Evolutionary conservation across 1,140 invertebrate species (phyloP), one percentile per base, ranked within the genome.

Genomic region (Solenopsis fugax): DNA sequence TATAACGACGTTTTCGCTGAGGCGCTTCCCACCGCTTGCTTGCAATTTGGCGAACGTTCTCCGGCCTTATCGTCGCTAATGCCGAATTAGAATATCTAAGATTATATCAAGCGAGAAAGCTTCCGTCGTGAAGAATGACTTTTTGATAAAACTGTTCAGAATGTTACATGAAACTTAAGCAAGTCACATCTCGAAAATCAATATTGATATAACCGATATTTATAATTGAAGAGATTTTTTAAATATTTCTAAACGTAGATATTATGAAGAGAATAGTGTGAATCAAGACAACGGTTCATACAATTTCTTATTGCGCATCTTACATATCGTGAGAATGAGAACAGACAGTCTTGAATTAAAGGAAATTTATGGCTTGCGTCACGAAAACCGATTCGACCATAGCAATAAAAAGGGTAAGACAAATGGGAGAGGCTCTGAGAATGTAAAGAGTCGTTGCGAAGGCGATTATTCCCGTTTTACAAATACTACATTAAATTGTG

Each of bases 41-140:
- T 1, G 24, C 45, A 67, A 80, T 54, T 80, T 64, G 9, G 24
- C 9, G 41, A 62, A 16, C 16, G 24, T 62, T 80, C 18, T 29
- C 24, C 18, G 24, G 29, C 21, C 12, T 65, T 52, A 67, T 80
- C n/a, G n/a, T 67, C 13, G 29, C 77, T 37, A 80, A 80, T n/a
- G 29, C 12, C 13, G 7, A 67, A 64, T 62, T 77, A 77, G n/a
- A 77, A 77, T 77, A 77, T 45, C 56, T 64, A 77, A 48, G 37
- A 1, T 48, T 4, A 7, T 29, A 62, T 62, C 41, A 29, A 6
- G 37, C 37, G 21, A 48, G 16, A 45, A 48, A 41, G 24, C 9
- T 77, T 64, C 24, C 24, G 62, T 13, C 18, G 10, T 18, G 21
- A 5, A 13, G 4, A 62, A 77, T 60, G 9, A 45, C 5, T 60